Evolutionary conservation across 2,797 vertebrate genomes (phyloP), one percentile per base, ranked within the genome.

Genomic region (Rhinogobio ventralis): DNA sequence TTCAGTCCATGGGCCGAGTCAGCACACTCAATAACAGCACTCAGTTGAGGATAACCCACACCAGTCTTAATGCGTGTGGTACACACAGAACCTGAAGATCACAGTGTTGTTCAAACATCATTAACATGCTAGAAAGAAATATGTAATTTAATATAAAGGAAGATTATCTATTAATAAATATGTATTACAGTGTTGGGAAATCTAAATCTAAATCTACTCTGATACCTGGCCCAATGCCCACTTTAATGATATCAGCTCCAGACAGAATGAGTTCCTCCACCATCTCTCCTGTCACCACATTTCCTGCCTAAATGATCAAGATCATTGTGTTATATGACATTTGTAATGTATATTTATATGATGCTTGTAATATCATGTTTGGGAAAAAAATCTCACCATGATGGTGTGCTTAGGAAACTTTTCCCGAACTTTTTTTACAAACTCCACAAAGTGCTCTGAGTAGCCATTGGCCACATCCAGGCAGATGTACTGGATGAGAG

Each of bases 251-350:
- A 90, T 99, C 98, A 86, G 98, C 98, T 82, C 98, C 98, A 0
- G 98, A 96, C 69, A 99, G 96, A 91, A 99, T 97, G 79, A 99
- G 97, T 88, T 99, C 98, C 91, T 99, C 98, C 83, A 99, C 98
- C 98, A 99, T 99, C 93, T 99, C 98, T 71, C 98, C 98, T 0
- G 98, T 99, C 71, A 99, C 98, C 90, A 99, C 98, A 1, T 99
- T 99, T 30, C 98, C 98, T 80, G 98, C 98, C 98, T 99, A 92
- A 69, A 74, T n/a, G 9, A 30, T 15, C 53, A 64, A 46, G 28
- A 62, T 25, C 30, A 67, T 71, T 51, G n/a, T 86, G 11, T 45
- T 33, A 45, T 17, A 25, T 14, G 66, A 15, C 15, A 78, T 28
- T 69, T 81, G 53, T 4, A 45, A 30, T 7, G 17, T 57, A 14